Base-by-base conservation (phyloP, 2,113 vertebrate species). In the Ptychochromis oligacanthus region DNA sequence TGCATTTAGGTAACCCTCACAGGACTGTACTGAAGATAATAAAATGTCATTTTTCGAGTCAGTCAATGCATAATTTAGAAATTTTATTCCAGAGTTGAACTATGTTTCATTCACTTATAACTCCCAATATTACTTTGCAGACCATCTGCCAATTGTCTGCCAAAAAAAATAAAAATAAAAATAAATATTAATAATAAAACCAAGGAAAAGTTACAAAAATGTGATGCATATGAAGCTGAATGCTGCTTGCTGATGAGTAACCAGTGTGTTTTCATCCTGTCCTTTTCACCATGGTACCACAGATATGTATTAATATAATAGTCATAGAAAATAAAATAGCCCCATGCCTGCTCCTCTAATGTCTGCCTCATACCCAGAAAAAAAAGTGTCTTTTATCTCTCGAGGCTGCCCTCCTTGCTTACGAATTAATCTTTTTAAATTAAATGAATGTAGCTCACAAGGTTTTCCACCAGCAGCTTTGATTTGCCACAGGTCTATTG, bases 381-480 rank as follows among this genome's bases (percentile, higher is more conserved):
- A 52, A 60, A 13, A 38, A 2, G 24, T 17, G 58, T 36, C 59
- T 43, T 86, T 86, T 65, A 83, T 82, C 75, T 85, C n/a, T 70
- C 5, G 31, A 11, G 18, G 15, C 52, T 74, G 26, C 24, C 60
- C 24, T 75, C 77, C 65, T 84, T 82, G 78, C 81, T 77, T 43
- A 46, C 65, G 7, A 6, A 24, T 84, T 86, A 75, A 89, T 28
- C 79, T 77, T 81, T 86, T 85, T 28, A 80, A 84, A 85, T 80
- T 4, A 88, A 52, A 56, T 67, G 62, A 61, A 38, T 67, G 64
- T 36, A 40, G 58, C 84, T 79, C 58, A 77, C 11, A 1, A 75
- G 75, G 78, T 83, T 72, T 67, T 67, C 60, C 40, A 36, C 61
- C 57, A 65, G 55, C 17, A 18, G 58, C 88, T 91, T 75, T 80